Evolutionary conservation across 2,888 invertebrate genomes (phyloP), one percentile per base, ranked within the genome.

Genomic region (Unio delphinus): DNA sequence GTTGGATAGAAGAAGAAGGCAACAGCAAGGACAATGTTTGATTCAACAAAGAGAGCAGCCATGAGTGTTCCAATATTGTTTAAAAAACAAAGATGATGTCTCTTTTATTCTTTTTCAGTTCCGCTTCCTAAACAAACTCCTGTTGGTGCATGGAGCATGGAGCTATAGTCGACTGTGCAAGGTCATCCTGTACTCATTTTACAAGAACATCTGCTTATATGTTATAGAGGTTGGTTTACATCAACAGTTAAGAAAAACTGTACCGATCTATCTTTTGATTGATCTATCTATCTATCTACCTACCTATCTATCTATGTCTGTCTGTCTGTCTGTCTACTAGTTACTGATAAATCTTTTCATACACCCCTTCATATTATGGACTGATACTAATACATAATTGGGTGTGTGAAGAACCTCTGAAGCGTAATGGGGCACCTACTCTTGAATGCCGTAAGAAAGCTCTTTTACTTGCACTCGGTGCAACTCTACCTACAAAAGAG

Each of bases 131-230:
- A 92, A 95, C 83, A 94, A 97, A 68, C 92, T 99, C 72, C 91
- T 99, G 72, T 92, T 99, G 85, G 99, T 99, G 64, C 99, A 99
- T 90, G 99, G 99, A 68, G 96, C 99, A 23, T 99, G 99, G 99
- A 99, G 98, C 91, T 98, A 99, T 91, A 95, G 95, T 72, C 93
- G 99, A 84, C 95, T 99, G 92, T 97, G 97, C 91, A 99, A 98
- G 91, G 93, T 99, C 69, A 98, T 99, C 87, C 93, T 99, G 74
- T 99, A 99, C 92, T 98, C 97, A 86, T 99, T 99, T 92, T 99
- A 99, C 92, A 99, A 99, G 92, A 99, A 99, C 92, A 98, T 99
- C 87, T 99, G 99, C 90, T 93, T 99, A 30, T 99, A 99, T 91
- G 97, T 99, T 79, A 99, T 99, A 88, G 99, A 99, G 88, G 90